A percentile compares a stretch with the other conserved stretches of the same genome.
Conservation (phyloP, 2,797 vertebrate species). For the Syngnathus rostellatus region DNA sequence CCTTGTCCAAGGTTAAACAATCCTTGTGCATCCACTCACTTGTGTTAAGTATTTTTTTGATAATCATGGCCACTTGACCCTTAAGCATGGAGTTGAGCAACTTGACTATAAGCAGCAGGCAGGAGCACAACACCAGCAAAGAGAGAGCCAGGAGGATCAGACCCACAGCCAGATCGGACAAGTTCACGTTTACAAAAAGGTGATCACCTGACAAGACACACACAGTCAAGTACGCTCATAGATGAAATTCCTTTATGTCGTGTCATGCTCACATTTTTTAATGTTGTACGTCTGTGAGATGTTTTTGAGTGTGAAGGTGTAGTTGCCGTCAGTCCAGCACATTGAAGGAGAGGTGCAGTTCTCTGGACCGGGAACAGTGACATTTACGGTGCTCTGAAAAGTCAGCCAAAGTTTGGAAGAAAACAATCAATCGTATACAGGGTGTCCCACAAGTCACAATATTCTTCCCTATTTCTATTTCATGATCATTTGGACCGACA, state of each 20-base stretch:
- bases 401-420: conserved; percentile 11
- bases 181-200: conserved; percentile 68
- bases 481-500: not conserved
- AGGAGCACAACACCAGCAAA: conserved; percentile 80
- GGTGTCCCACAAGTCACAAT: not conserved
- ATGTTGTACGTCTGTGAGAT: conserved; percentile 64
- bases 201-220: conserved; percentile 70
- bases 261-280: conserved; percentile 73
- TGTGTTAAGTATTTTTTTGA: conserved; percentile 91
- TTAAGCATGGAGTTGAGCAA: conserved; percentile 88
- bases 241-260: not conserved
- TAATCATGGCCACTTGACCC: conserved; percentile 83
- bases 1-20: not conserved
- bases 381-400: conserved; percentile 69
- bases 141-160: conserved; percentile 82
- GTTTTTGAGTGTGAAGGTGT: conserved; percentile 71
- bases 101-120: conserved; percentile 86
- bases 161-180: conserved; percentile 79
- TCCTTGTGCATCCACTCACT: conserved; percentile 54
- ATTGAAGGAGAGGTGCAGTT: conserved; percentile 74
- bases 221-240: not conserved
- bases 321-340: conserved; percentile 73
- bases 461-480: not conserved
- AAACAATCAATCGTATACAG: not conserved
- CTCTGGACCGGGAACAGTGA: conserved; percentile 66